A percentile compares a stretch with the other conserved stretches of the same genome.
These are phyloP conservation scores for Griposia aprilina DNA, from an alignment of 2,888 invertebrate genomes.

Conservation along the genomic window DNA sequence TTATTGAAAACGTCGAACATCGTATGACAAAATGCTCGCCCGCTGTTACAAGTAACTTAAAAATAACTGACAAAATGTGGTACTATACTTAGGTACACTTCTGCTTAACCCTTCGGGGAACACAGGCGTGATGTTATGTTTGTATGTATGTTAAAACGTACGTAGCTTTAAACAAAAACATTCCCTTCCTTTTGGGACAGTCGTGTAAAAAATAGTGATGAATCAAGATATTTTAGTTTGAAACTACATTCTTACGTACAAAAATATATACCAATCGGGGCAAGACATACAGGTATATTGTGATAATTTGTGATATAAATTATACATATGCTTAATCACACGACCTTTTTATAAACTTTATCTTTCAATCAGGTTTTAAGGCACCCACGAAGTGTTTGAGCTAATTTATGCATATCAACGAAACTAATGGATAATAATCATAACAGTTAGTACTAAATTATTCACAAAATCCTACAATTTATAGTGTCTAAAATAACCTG, in stretches of 20 bases:
- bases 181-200: no score
- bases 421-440: neutral
- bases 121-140: neutral
- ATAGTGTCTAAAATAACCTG: neutral
- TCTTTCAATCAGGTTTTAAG: conserved; percentile 4
- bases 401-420: neutral
- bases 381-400: neutral
- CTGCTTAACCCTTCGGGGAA: no score
- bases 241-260: neutral
- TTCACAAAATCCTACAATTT: neutral
- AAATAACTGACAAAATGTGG: neutral
- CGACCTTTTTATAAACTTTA: no score
- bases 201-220: neutral
- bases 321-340: no score
- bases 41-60: neutral
- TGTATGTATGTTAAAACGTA: no score
- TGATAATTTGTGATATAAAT: neutral
- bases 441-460: neutral
- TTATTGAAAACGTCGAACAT: neutral
- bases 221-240: neutral
- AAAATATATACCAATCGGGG: neutral
- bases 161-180: no score
- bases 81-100: neutral
- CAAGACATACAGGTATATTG: neutral
- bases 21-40: neutral